phyloP scores from a whole-genome alignment of 2,797 vertebrate species.

The Mus minutoides region DNA sequence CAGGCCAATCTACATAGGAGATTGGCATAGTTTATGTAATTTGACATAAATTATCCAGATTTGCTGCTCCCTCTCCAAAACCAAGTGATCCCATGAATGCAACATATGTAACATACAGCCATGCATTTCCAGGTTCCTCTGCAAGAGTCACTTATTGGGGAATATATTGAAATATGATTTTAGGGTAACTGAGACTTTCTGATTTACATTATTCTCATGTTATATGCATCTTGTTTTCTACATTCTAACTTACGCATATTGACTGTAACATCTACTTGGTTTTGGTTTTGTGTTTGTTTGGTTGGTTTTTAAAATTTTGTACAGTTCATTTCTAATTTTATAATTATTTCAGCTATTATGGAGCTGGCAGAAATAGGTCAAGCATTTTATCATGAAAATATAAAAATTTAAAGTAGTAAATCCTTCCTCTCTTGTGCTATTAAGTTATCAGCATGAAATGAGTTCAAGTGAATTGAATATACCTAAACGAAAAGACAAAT shows the following conservation, averaged over 20 bases:
- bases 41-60: background rate
- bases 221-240: background rate
- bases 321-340: background rate
- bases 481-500: background rate
- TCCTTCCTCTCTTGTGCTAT: background rate
- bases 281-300: background rate
- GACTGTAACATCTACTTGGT: background rate
- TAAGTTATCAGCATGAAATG: background rate
- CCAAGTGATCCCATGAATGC: background rate
- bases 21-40: background rate
- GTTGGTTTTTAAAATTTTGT: background rate
- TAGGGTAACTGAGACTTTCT: background rate
- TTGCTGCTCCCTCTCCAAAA: background rate
- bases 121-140: background rate
- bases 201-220: background rate
- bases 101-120: accelerated
- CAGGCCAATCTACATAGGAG: background rate
- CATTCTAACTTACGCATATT: background rate
- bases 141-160: background rate
- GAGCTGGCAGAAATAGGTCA: background rate
- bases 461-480: background rate
- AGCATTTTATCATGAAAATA: background rate
- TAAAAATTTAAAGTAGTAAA: background rate
- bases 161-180: background rate
- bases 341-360: background rate